Evolutionary conservation across 2,888 invertebrate species (phyloP).

Genomic region (Drosophila peninsularis): DNA sequence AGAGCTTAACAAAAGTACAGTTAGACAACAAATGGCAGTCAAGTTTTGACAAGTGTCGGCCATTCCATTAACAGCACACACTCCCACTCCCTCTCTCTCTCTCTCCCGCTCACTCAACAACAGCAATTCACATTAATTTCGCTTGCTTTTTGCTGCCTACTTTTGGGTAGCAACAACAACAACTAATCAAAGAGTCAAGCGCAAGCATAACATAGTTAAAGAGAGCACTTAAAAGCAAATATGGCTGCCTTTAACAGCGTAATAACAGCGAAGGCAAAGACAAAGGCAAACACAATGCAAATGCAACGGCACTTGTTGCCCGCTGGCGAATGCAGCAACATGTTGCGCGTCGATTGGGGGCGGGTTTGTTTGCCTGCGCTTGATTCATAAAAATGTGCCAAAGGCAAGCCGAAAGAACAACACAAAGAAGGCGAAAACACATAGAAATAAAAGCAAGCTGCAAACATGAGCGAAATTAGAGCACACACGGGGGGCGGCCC

Average conservation of each 20-base stretch:
- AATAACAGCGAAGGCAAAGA: neutral
- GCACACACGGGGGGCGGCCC: conserved; percentile 22
- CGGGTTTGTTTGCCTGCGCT: conserved; percentile 48
- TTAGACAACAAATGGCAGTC: conserved; percentile 61
- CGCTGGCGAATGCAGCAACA: conserved; percentile 25
- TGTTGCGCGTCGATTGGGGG: conserved; percentile 27
- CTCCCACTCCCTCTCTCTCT: neutral
- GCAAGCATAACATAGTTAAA: neutral
- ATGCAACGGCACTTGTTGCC: conserved; percentile 51
- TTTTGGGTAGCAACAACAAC: conserved; percentile 7
- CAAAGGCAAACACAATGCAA: neutral
- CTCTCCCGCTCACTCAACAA: neutral
- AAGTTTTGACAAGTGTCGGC: conserved; percentile 52
- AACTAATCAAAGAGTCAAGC: neutral
- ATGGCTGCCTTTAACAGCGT: neutral
- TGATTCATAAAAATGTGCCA: conserved; percentile 30
- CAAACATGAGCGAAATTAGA: conserved; percentile 33
- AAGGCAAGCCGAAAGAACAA: conserved; percentile 20
- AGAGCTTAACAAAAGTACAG: conserved; percentile 66
- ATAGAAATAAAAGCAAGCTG: conserved; percentile 15
- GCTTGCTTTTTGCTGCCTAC: conserved; percentile 24
- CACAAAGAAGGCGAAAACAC: neutral
- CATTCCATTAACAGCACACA: conserved; percentile 3
- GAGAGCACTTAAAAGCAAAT: neutral
- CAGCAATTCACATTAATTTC: conserved; percentile 10